These are phyloP conservation scores for Propsilocerus akamusi DNA, from an alignment of 1,140 invertebrate genomes.

Conservation along the genomic window DNA sequence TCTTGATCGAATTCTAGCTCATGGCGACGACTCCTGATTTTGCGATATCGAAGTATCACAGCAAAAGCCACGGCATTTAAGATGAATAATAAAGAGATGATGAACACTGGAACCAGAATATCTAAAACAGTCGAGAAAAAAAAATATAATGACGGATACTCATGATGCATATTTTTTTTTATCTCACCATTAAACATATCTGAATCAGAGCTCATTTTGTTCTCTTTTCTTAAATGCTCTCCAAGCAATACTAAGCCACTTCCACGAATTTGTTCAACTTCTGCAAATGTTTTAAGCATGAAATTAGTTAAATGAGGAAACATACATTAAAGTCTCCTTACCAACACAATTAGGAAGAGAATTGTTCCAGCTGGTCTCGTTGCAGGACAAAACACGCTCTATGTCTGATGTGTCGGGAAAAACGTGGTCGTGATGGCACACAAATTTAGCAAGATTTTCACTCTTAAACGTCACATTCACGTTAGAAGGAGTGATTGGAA, in stretches of 20 bases:
- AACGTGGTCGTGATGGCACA: conserved; percentile 34
- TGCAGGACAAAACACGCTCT: conserved; percentile 30
- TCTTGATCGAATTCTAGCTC: no score
- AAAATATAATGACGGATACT: neutral
- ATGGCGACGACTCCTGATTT: no score
- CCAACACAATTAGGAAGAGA: conserved; percentile 35
- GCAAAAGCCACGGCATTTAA: no score
- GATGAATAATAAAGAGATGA: neutral
- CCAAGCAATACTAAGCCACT: neutral
- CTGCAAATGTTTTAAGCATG: neutral
- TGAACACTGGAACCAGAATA: neutral
- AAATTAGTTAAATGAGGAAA: neutral
- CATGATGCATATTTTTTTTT: neutral
- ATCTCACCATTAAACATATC: neutral
- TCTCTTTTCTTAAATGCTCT: neutral
- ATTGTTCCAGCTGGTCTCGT: conserved; percentile 34
- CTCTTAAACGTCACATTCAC: conserved; percentile 36
- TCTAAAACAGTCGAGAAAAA: neutral
- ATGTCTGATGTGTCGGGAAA: conserved; percentile 33
- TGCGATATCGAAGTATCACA: no score
- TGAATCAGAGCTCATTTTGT: neutral
- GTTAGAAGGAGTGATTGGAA: conserved; percentile 29
- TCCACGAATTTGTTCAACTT: neutral
- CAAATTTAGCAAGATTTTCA: conserved; percentile 32
- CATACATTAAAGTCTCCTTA: conserved; percentile 22